These are phyloP conservation scores for Plusia festucae DNA, from an alignment of 2,888 invertebrate genomes.

Conservation along the genomic window DNA sequence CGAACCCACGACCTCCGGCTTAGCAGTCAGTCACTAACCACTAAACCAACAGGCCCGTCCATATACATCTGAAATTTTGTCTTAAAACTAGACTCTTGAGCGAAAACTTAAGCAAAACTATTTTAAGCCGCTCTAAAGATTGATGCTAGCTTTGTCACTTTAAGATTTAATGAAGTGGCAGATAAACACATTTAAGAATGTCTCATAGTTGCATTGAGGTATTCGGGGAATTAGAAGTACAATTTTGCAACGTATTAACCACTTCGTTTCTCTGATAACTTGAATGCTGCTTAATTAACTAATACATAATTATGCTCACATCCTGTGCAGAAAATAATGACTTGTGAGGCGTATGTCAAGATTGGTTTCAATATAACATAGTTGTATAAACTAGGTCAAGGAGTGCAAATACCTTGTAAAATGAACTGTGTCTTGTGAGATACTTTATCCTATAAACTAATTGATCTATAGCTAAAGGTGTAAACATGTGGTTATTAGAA, in stretches of 20 bases:
- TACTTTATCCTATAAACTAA: background rate
- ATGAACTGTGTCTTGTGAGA: conserved; percentile 21
- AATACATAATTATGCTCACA: conserved; percentile 39
- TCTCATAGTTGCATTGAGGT: no score
- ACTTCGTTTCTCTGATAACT: background rate
- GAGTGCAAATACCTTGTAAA: conserved; percentile 39
- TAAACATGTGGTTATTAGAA: background rate
- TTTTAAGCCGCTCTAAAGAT: no score
- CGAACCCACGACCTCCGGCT: no score
- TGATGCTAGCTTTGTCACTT: no score
- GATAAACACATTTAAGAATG: no score
- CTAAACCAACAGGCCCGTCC: no score
- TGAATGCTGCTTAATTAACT: conserved; percentile 5
- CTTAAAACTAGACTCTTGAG: no score
- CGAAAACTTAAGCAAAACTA: no score
- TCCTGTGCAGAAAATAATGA: conserved; percentile 35
- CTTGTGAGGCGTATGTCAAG: conserved; percentile 3
- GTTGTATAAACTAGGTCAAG: conserved; percentile 39
- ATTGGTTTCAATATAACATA: background rate
- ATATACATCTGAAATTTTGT: no score
- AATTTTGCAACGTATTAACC: background rate
- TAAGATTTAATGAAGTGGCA: no score
- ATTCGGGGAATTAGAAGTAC: no score
- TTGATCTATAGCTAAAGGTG: background rate
- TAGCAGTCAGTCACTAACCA: no score